phyloP scores from a whole-genome alignment of 53 echinoderm and acorn worm genomes.

The Paelopatides confundens region DNA sequence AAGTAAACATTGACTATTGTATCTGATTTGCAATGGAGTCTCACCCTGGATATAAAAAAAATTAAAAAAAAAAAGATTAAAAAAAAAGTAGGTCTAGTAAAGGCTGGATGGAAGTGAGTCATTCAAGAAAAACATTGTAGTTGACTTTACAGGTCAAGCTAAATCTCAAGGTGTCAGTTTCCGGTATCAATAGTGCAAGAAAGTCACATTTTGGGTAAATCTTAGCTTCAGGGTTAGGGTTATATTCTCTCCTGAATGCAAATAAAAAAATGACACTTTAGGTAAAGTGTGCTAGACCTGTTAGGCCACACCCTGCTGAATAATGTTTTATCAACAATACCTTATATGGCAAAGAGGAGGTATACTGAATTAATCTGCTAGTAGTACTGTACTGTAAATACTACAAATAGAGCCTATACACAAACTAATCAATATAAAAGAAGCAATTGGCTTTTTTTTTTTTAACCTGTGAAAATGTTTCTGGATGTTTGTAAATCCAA shows the following conservation, averaged over 20 bases:
- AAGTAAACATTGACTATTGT: conserved; percentile 47
- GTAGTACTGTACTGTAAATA: no score
- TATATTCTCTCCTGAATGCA: neutral
- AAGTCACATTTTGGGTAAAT: conserved; percentile 30
- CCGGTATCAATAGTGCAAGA: conserved; percentile 50
- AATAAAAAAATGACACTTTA: neutral
- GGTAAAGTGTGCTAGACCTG: conserved; percentile 31
- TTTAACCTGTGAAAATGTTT: no score
- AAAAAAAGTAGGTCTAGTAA: conserved; percentile 11
- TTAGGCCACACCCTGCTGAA: conserved; percentile 29
- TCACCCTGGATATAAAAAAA: neutral
- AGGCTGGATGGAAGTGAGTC: conserved; percentile 33
- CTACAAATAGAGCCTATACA: no score
- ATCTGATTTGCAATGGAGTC: conserved; percentile 9
- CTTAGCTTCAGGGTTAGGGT: neutral
- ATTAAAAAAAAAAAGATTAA: neutral
- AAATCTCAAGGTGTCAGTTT: conserved; percentile 34
- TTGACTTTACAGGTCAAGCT: conserved; percentile 29
- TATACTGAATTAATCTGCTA: no score
- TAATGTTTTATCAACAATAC: conserved; percentile 23
- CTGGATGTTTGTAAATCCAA: no score
- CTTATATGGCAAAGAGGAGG: neutral
- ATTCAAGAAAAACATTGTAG: conserved; percentile 35
- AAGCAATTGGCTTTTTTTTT: no score
- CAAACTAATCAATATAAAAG: no score